Evolutionary conservation across 2,797 vertebrate species (phyloP), one percentile per base, ranked within the genome.

Genomic region (Tragopan temminckii): DNA sequence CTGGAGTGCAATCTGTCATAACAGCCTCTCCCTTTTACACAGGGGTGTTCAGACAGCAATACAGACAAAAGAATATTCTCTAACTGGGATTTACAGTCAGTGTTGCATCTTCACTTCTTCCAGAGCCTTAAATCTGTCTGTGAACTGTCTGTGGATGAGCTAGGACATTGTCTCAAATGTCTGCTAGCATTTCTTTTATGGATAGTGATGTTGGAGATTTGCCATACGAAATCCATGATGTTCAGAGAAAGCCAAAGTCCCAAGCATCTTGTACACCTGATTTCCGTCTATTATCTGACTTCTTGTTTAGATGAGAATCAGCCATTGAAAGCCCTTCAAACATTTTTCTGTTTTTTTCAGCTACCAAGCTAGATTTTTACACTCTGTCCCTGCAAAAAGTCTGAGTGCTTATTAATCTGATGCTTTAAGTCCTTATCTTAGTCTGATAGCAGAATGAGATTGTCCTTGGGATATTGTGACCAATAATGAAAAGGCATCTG

Each of bases 151-250:
- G 5, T 14, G 40, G 9, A 12, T 7, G 13, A 53, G 11, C 8
- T 36, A 50, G 27, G 20, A 38, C 14, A 48, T 27, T 63, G 46
- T 69, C 33, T 35, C n/a, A 55, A 42, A 69, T 48, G 59, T 7
- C 11, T 53, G 36, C 21, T 46, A 75, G 7, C 40, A 23, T 3
- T 40, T 81, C 23, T 27, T 3, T 35, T 57, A 57, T 4, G 40
- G 15, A 18, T 10, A 57, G 3, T 45, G 57, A 59, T 59, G 19
- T 33, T 64, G 45, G 8, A 6, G 21, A 64, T 0, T 70, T 42
- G 36, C 5, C 8, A 13, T 52, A 40, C 45, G 43, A 80, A 3
- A 0, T 23, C 20, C 1, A 6, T 1, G 1, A 5, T 33, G 21
- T 64, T 64, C 29, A 80, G 52, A 1, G 2, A 68, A 88, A 82